phyloP scores from a whole-genome alignment of 2,113 vertebrate genomes.

The Piaya cayana region DNA sequence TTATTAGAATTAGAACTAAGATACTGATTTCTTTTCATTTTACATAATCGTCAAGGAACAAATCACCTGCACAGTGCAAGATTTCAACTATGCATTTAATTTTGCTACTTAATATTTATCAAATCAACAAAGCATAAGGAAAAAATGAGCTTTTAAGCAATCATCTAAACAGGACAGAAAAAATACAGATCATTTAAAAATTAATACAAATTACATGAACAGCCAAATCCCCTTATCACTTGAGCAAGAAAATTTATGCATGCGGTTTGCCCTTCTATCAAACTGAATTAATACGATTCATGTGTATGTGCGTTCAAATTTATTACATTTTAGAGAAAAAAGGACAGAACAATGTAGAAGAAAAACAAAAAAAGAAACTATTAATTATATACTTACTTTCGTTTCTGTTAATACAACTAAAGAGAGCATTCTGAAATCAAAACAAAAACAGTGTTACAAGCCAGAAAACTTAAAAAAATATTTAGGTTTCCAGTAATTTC shows the following conservation, averaged over 20 bases:
- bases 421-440: conserved; percentile 92
- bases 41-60: background rate
- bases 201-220: background rate
- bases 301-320: background rate
- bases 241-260: background rate
- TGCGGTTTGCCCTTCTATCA: background rate
- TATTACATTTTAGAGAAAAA: background rate
- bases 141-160: background rate
- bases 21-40: background rate
- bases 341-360: background rate
- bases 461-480: background rate
- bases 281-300: background rate
- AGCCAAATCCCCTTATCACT: background rate
- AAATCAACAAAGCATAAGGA: background rate
- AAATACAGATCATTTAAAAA: background rate
- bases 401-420: conserved; percentile 99
- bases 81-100: background rate
- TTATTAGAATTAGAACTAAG: background rate
- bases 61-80: background rate
- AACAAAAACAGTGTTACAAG: conserved; percentile 65
- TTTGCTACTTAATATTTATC: background rate
- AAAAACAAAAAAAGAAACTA: background rate
- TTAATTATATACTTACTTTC: conserved; percentile 88
- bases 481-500: background rate
- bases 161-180: background rate